phyloP scores from a whole-genome alignment of 2,888 invertebrate species.

The Agonum fuliginosum region DNA sequence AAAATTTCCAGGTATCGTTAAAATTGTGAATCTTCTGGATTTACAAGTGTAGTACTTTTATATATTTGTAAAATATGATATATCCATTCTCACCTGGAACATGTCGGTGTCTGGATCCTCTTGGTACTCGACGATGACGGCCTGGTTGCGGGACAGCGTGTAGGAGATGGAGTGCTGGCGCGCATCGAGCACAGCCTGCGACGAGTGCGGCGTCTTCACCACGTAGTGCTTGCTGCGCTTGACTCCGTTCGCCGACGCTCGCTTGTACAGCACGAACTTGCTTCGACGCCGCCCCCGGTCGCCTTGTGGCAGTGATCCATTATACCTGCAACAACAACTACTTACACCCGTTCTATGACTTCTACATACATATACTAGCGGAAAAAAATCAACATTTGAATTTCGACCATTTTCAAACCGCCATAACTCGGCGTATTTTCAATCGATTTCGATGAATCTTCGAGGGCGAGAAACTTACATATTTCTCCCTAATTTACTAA shows the following conservation, averaged over 20 bases:
- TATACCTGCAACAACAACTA: constrained; percentile 81
- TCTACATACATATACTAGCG: no score
- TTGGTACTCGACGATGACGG: constrained; percentile 98
- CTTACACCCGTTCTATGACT: constrained; percentile 39
- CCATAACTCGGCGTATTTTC: no score
- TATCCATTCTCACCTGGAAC: constrained; percentile 98
- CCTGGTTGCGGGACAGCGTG: constrained; percentile 95
- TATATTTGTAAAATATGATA: no score
- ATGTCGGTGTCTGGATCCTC: constrained; percentile 97
- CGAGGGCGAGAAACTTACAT: background rate
- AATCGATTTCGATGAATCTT: no score
- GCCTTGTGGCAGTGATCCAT: constrained; percentile 92
- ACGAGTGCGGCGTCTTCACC: constrained; percentile 95
- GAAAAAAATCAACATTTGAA: no score
- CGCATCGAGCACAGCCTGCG: constrained; percentile 94
- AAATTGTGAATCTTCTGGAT: no score
- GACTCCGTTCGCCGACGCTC: constrained; percentile 92
- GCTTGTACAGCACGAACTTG: constrained; percentile 93
- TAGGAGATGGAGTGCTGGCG: constrained; percentile 98
- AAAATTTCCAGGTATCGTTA: no score
- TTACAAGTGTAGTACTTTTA: no score
- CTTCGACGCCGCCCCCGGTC: constrained; percentile 95
- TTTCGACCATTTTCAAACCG: no score
- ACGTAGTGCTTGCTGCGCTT: constrained; percentile 96
- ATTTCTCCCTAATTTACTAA: background rate